Base-by-base conservation (phyloP, 2,113 vertebrate species). In the Progne subis region DNA sequence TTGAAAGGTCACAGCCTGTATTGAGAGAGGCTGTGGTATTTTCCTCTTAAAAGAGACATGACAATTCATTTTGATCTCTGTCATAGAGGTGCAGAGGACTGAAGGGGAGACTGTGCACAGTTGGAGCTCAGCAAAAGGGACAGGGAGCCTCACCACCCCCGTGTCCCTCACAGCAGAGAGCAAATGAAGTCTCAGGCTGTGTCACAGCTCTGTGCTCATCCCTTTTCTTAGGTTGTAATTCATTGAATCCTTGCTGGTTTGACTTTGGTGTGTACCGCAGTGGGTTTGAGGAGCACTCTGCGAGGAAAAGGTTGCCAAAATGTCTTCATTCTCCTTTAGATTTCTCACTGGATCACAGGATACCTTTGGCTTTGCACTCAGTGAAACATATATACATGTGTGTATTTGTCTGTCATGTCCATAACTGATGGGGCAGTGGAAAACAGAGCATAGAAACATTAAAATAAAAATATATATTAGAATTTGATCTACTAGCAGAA, bases 1-100 rank as follows among this genome's bases (percentile, higher is more conserved):
- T 88, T 94, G 93, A 95, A 97, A 95, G 93, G 94, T 96, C 93
- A 91, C 84, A 78, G 94, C 68, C 79, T 80, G 53, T 60, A 81
- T 47, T 67, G 85, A 90, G 93, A 86, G 21, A 90, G 34, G 56
- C 72, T 90, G 79, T 83, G 72, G 76, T 88, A 88, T 83, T 86
- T 88, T 75, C 56, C 43, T 70, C 41, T 86, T 70, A 25, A 82
- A 46, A 90, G 49, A 93, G 79, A 90, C 61, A 41, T n/a, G 79
- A 65, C 59, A 85, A 89, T 91, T 85, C 34, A 80, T 95, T 95
- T 80, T 93, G 64, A 64, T 93, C 64, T 86, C 39, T 90, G 43
- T 46, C 76, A 7, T 1, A 41, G 63, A 56, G 29, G 21, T 53
- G 19, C 9, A 65, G 78, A 20, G 1, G 8, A n/a, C 68, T 53